Percentiles rank a stretch among this genome's conserved stretches.
These are phyloP conservation scores for Puntigrus tetrazona DNA, from an alignment of 2,113 vertebrate species.

Conservation along the genomic window DNA sequence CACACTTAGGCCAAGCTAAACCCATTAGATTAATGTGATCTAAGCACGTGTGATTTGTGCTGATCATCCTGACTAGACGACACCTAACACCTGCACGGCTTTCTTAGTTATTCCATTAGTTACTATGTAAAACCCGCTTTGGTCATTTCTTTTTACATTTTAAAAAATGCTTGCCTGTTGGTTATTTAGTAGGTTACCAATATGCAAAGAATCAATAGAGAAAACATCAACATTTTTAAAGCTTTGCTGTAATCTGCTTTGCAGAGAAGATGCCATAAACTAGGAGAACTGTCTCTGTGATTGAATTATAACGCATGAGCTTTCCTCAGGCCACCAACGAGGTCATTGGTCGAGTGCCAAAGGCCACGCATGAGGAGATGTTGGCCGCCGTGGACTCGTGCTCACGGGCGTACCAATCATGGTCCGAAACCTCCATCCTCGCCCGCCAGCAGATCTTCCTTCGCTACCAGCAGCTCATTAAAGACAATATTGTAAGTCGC, in stretches of 20 bases:
- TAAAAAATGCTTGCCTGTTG: neutral
- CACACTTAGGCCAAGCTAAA: neutral
- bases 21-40: neutral
- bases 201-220: neutral
- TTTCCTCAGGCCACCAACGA: constrained; percentile 88
- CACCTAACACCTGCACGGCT: neutral
- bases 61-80: neutral
- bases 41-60: neutral
- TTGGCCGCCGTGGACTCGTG: constrained; percentile 86
- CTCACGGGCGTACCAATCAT: constrained; percentile 81
- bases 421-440: constrained; percentile 92
- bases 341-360: constrained; percentile 85
- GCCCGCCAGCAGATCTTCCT: constrained; percentile 92
- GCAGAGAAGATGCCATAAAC: neutral
- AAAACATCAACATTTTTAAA: neutral
- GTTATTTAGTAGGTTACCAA: neutral
- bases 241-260: neutral
- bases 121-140: neutral
- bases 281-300: neutral
- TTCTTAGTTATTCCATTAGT: neutral
- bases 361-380: constrained; percentile 93
- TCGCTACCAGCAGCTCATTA: constrained; percentile 95
- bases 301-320: neutral
- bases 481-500: constrained; percentile 94
- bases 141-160: neutral